Percentiles rank a stretch among this genome's conserved stretches.
Conservation (phyloP, 2,797 vertebrate genomes). For the Melanogrammus aeglefinus region DNA sequence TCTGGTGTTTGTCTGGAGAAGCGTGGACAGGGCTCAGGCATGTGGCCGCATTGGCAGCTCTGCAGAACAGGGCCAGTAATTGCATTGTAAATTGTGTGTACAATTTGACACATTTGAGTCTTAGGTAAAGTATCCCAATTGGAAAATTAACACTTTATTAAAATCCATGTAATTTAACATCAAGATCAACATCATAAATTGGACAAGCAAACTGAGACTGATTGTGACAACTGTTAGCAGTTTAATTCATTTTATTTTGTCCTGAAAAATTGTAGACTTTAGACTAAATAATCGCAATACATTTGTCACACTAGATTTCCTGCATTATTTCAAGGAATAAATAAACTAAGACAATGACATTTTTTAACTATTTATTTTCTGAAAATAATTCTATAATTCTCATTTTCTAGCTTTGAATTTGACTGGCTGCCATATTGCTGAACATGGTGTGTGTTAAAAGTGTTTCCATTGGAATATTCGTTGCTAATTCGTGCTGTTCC, state of each 20-base stretch:
- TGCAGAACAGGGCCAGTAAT: background rate
- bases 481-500: background rate
- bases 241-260: background rate
- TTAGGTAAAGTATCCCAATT: background rate
- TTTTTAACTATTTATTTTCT: background rate
- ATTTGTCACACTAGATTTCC: background rate
- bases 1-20: background rate
- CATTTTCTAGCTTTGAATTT: background rate
- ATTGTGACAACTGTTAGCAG: background rate
- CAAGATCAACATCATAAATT: background rate
- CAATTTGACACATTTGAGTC: background rate
- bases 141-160: background rate
- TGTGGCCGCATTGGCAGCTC: background rate
- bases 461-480: background rate
- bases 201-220: background rate
- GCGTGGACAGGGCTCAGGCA: background rate
- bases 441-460: background rate
- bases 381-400: background rate
- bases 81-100: background rate
- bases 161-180: background rate
- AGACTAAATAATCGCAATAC: background rate
- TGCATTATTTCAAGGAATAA: background rate
- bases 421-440: background rate
- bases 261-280: background rate
- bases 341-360: background rate